Percentiles rank a stretch among this genome's conserved stretches.
These are phyloP conservation scores for Psettodes erumei DNA, from an alignment of 2,113 vertebrate species.

Conservation along the genomic window DNA sequence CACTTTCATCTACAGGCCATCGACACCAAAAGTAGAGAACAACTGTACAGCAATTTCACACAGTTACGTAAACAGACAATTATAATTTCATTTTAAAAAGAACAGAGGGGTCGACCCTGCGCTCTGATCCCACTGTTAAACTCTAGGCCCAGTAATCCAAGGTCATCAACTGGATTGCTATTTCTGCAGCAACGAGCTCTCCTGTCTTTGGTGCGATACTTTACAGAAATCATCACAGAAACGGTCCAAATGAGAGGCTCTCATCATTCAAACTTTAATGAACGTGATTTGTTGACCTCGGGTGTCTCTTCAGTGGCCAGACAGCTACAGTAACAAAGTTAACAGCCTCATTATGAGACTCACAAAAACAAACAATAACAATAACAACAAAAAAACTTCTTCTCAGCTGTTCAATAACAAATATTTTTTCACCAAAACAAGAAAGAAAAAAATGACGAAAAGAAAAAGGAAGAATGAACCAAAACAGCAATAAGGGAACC, in stretches of 20 bases:
- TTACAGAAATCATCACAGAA: not conserved
- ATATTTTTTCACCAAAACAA: not conserved
- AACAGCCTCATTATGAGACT: not conserved
- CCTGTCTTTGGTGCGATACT: no score
- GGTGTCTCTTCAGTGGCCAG: not conserved
- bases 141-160: not conserved
- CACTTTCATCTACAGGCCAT: not conserved
- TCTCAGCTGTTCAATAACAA: not conserved
- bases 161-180: not conserved
- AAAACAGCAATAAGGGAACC: not conserved
- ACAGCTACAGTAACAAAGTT: not conserved
- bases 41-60: not conserved
- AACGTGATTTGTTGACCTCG: not conserved
- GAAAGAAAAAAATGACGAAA: not conserved
- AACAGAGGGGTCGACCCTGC: not conserved
- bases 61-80: not conserved
- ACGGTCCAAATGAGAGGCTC: not conserved
- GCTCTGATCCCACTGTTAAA: not conserved
- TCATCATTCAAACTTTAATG: constrained; percentile 46
- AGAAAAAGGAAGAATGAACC: not conserved
- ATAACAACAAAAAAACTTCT: not conserved
- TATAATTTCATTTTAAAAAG: not conserved
- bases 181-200: no score
- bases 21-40: no score
- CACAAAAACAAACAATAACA: not conserved